These are phyloP conservation scores for Lytechinus variegatus DNA, from an alignment of 35 echinoderm and acorn worm genomes.

Conservation along the genomic window DNA sequence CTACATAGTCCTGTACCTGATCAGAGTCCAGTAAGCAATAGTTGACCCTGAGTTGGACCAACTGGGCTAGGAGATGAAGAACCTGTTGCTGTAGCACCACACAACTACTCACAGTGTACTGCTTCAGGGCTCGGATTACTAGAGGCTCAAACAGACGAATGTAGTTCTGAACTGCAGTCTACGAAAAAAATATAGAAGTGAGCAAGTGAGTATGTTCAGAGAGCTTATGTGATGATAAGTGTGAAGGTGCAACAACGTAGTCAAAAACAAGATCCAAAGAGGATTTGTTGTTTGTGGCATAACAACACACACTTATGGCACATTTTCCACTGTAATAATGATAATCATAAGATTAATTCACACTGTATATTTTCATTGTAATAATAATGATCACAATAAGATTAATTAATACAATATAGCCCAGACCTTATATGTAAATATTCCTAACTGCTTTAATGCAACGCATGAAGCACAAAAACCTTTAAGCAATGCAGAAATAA, in stretches of 20 bases:
- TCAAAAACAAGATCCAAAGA: no score
- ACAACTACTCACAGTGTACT: constrained; percentile 94
- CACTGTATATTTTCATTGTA: no score
- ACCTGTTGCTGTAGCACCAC: constrained; percentile 95
- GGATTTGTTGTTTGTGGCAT: no score
- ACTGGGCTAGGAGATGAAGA: constrained; percentile 88
- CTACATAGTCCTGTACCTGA: constrained; percentile 64
- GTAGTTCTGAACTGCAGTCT: constrained; percentile 89
- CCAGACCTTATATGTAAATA: background rate
- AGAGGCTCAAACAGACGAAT: constrained; percentile 96
- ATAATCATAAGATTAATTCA: no score
- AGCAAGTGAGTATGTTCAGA: background rate
- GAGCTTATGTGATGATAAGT: background rate
- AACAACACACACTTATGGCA: no score
- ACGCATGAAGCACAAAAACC: no score
- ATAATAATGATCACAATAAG: no score
- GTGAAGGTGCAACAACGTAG: no score
- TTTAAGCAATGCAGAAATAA: no score
- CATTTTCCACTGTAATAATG: no score
- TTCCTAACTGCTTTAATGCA: background rate
- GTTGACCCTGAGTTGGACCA: constrained; percentile 96
- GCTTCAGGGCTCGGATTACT: constrained; percentile 94
- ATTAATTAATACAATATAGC: no score
- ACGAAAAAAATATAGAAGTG: constrained; percentile 27
- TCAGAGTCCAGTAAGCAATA: constrained; percentile 96